phyloP scores from a whole-genome alignment of 2,113 vertebrate genomes.

The Riparia riparia region DNA sequence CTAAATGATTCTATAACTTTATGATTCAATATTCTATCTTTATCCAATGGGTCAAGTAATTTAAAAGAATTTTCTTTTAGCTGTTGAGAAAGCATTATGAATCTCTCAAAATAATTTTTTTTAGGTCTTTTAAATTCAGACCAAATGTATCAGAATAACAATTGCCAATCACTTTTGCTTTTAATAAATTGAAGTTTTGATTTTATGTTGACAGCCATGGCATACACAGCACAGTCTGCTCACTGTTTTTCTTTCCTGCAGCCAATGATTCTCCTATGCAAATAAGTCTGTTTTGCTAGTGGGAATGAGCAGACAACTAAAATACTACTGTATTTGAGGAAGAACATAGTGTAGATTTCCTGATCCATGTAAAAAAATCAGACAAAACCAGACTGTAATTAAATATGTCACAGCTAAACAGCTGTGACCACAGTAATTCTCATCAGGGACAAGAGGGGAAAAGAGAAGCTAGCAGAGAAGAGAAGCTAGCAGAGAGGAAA shows the following conservation, averaged over 20 bases:
- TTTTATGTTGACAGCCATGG: background rate
- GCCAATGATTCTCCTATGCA: background rate
- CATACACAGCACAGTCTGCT: background rate
- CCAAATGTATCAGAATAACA: background rate
- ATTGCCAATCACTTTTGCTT: background rate
- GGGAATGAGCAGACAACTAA: background rate
- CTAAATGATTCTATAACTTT: background rate
- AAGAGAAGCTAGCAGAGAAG: background rate
- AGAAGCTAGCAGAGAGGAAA: background rate
- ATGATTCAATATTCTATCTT: background rate
- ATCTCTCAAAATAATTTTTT: background rate
- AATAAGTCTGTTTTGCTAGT: background rate
- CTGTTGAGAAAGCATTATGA: background rate
- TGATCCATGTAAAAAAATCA: background rate
- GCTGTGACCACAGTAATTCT: background rate
- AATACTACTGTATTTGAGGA: background rate
- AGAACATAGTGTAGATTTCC: constrained; percentile 3
- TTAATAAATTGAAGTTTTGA: background rate
- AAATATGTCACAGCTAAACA: background rate
- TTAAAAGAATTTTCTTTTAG: background rate
- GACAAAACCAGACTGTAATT: background rate
- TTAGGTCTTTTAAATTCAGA: background rate
- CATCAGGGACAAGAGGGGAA: background rate
- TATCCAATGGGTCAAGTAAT: background rate
- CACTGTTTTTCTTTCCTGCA: background rate